Base-by-base conservation (phyloP, 2,888 invertebrate species). In the Agonopterix subpropinquella region DNA sequence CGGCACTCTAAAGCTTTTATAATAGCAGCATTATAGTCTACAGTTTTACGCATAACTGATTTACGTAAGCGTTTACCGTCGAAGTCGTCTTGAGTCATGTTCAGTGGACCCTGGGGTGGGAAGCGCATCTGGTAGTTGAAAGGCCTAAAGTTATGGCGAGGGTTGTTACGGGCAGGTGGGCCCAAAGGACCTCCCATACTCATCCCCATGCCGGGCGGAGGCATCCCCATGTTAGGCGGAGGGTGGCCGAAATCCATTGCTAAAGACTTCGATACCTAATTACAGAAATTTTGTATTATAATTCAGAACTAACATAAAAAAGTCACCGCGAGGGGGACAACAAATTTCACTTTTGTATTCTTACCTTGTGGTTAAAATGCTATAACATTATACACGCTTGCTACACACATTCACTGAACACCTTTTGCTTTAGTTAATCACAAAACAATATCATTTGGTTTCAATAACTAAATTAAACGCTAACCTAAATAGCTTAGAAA, bases 21-120 rank as follows among this genome's bases (percentile, higher is more conserved):
- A 68, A 98, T 95, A 39, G 98, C 93, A 13, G 98, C 94, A 90
- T 98, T 98, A 82, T 98, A 98, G 89, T 99, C 99, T 48, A 99
- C 98, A 36, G 98, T 99, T 89, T 98, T 98, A 62, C 98, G 91
- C 93, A 98, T 97, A 57, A 98, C 96, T 62, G 98, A 97, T 89
- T 98, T 98, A 68, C 98, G 90, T 65, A 98, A 90, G 58, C 98
- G 92, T 89, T 98, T 98, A 52, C 98, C 98, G 90, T 98, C 98
- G 76, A 97, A 98, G 81, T 97, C 97, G 70, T 95, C 95, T 69
- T 95, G 92, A 44, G 93, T 92, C 93, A 93, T 93, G 47, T 92
- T 92, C 88, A 93, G 90, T 9, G 88, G 87, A 58, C 88, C 87
- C 69, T 85, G 85, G 58, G 88, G 82, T 61, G 88, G 87, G 63